Evolutionary conservation across 2,797 vertebrate species (phyloP).

Genomic region (Semaprochilodus insignis): DNA sequence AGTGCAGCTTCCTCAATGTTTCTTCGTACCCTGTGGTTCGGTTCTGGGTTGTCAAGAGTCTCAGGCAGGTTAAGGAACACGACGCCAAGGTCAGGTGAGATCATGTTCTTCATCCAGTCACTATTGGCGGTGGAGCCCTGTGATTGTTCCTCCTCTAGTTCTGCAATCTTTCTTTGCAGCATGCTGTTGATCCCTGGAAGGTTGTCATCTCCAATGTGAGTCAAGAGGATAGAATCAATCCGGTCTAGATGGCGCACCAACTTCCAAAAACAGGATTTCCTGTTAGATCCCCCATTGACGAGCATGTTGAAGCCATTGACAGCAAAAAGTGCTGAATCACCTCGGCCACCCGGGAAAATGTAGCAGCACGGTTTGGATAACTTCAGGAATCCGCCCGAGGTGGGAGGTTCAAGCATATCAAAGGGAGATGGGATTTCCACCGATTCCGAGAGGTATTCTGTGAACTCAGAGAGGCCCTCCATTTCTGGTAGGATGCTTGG

Average conservation of each 20-base stretch:
- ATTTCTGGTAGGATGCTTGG: slow-evolving; percentile 92
- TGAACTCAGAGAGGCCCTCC: slow-evolving; percentile 99
- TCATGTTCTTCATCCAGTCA: slow-evolving; percentile 98
- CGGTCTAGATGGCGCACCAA: slow-evolving; percentile 95
- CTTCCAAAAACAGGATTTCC: slow-evolving; percentile 98
- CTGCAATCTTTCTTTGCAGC: slow-evolving; percentile 93
- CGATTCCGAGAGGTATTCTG: slow-evolving; percentile 96
- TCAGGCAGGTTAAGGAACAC: slow-evolving; percentile 95
- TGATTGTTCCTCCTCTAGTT: slow-evolving; percentile 94
- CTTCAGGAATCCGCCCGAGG: slow-evolving; percentile 95
- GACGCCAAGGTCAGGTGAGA: slow-evolving; percentile 95
- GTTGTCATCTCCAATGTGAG: slow-evolving; percentile 94
- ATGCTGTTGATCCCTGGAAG: slow-evolving; percentile 96
- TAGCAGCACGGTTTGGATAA: slow-evolving; percentile 98
- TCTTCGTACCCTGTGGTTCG: slow-evolving; percentile 85
- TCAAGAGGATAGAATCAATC: slow-evolving; percentile 95
- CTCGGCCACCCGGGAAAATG: slow-evolving; percentile 94
- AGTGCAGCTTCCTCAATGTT: slow-evolving; percentile 90
- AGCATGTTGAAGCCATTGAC: slow-evolving; percentile 99
- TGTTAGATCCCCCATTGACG: slow-evolving; percentile 94
- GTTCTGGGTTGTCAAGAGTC: slow-evolving; percentile 86
- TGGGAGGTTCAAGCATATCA: slow-evolving; percentile 94
- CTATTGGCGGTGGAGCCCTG: slow-evolving; percentile 94
- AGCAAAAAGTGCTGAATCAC: slow-evolving; percentile 94
- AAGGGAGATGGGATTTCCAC: slow-evolving; percentile 96